Evolutionary conservation across 2,113 vertebrate genomes (phyloP).

Genomic region (Heterotilapia buettikoferi): DNA sequence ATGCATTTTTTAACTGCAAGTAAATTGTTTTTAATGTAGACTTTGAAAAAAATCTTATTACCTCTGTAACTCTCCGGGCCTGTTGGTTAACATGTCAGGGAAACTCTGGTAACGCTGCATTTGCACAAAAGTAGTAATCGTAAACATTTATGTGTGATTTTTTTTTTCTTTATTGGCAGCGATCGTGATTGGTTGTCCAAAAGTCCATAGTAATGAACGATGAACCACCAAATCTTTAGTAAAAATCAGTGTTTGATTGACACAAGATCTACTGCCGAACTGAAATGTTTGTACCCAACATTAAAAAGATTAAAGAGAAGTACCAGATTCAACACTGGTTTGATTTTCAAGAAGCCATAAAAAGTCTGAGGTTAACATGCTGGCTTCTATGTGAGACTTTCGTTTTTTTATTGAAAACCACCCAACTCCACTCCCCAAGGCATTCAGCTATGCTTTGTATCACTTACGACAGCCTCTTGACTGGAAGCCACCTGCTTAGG

Average conservation of each 20-base stretch:
- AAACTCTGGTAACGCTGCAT: background rate
- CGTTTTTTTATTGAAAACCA: background rate
- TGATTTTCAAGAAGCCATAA: background rate
- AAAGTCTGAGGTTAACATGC: background rate
- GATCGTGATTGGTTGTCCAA: background rate
- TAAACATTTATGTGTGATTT: background rate
- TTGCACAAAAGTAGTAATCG: background rate
- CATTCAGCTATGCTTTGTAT: background rate
- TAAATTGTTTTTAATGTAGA: background rate
- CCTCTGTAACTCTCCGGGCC: background rate
- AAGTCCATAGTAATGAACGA: background rate
- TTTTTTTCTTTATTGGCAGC: background rate
- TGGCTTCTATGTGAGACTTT: background rate
- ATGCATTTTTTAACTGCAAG: slow-evolving; percentile 30
- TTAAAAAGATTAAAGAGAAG: background rate
- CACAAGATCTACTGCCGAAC: background rate
- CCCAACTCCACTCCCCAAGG: background rate
- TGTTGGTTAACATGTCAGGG: background rate
- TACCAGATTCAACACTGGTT: background rate
- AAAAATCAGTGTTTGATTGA: background rate
- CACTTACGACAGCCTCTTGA: background rate
- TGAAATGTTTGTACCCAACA: background rate
- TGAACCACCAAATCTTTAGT: background rate
- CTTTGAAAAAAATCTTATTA: background rate
- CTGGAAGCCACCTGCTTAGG: background rate